A percentile compares a stretch with the other conserved stretches of the same genome.
Evolutionary conservation across 2,113 vertebrate genomes (phyloP).

Genomic region (Ophiodon elongatus): DNA sequence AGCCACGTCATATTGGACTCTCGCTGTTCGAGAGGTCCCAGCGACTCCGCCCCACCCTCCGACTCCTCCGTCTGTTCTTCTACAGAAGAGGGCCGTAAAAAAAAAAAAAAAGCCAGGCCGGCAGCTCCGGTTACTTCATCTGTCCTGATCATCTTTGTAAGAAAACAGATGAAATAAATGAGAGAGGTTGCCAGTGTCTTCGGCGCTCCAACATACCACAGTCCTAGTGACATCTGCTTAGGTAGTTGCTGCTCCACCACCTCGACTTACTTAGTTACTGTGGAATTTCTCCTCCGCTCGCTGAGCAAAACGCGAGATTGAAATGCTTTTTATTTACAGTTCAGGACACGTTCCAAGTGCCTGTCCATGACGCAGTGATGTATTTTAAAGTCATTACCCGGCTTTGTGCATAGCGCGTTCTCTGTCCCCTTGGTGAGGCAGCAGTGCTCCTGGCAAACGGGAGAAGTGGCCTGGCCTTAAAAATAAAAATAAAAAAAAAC

Average conservation of each 20-base stretch:
- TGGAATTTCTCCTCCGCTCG: conserved; percentile 76
- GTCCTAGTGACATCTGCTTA: conserved; percentile 82
- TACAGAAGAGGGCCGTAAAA: conserved; percentile 52
- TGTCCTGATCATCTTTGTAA: conserved; percentile 67
- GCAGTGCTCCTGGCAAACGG: conserved; percentile 55
- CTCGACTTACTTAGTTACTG: conserved; percentile 76
- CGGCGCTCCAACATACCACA: conserved; percentile 67
- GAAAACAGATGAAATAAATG: conserved; percentile 72
- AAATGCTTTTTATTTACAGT: conserved; percentile 83
- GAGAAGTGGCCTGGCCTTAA: conserved; percentile 51
- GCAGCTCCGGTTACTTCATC: conserved; percentile 70
- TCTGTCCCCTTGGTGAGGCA: conserved; percentile 66
- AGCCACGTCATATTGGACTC: conserved; percentile 51
- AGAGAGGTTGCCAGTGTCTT: conserved; percentile 73
- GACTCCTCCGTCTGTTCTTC: conserved; percentile 48
- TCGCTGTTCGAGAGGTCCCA: conserved; percentile 47
- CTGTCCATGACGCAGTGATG: conserved; percentile 70
- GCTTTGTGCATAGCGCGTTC: conserved; percentile 62
- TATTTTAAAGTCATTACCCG: conserved; percentile 78
- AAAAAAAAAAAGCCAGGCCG: conserved; percentile 41
- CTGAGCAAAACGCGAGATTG: conserved; percentile 72
- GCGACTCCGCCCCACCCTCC: conserved; percentile 49
- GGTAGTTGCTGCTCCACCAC: conserved; percentile 74
- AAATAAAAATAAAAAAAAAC: conserved; percentile 44
- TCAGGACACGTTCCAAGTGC: conserved; percentile 69